Conservation (phyloP, 2,797 vertebrate genomes). For the Notamacropus eugenii region DNA sequence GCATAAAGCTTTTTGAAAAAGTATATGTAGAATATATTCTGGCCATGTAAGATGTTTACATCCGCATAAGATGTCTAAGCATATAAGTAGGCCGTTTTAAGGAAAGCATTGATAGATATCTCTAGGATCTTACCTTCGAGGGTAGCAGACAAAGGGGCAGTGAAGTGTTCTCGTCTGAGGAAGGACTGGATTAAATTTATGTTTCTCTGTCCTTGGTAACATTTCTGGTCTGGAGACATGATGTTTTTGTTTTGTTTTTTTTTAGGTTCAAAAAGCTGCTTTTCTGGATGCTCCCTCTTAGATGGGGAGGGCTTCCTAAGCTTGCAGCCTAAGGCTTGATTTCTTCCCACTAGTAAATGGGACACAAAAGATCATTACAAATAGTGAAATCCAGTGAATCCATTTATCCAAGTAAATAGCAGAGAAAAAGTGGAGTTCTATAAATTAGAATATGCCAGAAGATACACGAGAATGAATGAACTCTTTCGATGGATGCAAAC, state of each 20-base stretch:
- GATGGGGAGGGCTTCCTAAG: background rate
- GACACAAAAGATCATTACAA: background rate
- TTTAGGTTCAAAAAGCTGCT: background rate
- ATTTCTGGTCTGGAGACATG: background rate
- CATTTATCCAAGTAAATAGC: background rate
- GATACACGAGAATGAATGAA: background rate
- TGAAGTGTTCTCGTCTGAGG: background rate
- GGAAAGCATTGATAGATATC: background rate
- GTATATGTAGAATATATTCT: background rate
- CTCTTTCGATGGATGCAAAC: background rate
- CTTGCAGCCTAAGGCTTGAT: background rate
- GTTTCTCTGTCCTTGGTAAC: background rate
- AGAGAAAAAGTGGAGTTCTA: background rate
- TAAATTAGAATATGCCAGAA: background rate
- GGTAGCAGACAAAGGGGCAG: background rate
- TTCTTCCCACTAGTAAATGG: background rate
- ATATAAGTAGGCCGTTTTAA: background rate
- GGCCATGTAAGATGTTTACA: background rate
- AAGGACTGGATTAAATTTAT: background rate
- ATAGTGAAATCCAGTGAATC: background rate
- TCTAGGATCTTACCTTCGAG: background rate
- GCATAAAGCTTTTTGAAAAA: background rate
- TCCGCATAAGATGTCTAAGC: background rate
- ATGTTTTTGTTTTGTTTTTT: background rate
- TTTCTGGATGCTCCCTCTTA: background rate